These are phyloP conservation scores for Antheraea pernyi DNA, from an alignment of 1,140 invertebrate species.

Conservation along the genomic window DNA sequence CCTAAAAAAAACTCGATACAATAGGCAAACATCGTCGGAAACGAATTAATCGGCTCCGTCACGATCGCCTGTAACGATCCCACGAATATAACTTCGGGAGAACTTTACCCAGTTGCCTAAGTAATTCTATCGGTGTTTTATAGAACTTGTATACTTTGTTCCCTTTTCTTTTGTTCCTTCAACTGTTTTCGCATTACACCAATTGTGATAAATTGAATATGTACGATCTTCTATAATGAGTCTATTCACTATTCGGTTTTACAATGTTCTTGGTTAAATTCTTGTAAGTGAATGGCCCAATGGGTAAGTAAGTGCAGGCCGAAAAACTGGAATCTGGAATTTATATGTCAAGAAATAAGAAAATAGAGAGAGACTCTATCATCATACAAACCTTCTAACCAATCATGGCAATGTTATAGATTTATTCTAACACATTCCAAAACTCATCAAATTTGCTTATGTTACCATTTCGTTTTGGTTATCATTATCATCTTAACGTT, in stretches of 20 bases:
- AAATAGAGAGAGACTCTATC: too few species aligned
- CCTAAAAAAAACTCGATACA: slow-evolving; percentile 40
- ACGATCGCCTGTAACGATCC: slow-evolving; percentile 59
- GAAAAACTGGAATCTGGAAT: too few species aligned
- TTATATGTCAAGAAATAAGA: too few species aligned
- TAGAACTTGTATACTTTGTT: not conserved
- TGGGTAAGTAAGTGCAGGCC: too few species aligned
- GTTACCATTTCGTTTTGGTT: too few species aligned
- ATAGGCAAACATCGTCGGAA: slow-evolving; percentile 34
- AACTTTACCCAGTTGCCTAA: slow-evolving; percentile 21
- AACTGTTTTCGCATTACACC: not conserved
- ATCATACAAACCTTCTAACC: too few species aligned
- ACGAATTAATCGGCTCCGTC: slow-evolving; percentile 66
- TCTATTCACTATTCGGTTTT: not conserved
- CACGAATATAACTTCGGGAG: slow-evolving; percentile 12
- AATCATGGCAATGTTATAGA: too few species aligned
- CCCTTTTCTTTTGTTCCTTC: not conserved
- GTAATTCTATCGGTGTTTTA: slow-evolving; percentile 25
- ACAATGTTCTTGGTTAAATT: too few species aligned
- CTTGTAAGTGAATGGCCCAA: too few species aligned
- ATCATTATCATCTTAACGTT: too few species aligned
- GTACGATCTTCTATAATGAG: not conserved
- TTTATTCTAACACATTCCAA: too few species aligned
- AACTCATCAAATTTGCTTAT: too few species aligned
- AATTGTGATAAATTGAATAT: slow-evolving; percentile 1